Base-by-base conservation (phyloP, 2,888 invertebrate genomes). In the Chymomyza fuscimana region DNA sequence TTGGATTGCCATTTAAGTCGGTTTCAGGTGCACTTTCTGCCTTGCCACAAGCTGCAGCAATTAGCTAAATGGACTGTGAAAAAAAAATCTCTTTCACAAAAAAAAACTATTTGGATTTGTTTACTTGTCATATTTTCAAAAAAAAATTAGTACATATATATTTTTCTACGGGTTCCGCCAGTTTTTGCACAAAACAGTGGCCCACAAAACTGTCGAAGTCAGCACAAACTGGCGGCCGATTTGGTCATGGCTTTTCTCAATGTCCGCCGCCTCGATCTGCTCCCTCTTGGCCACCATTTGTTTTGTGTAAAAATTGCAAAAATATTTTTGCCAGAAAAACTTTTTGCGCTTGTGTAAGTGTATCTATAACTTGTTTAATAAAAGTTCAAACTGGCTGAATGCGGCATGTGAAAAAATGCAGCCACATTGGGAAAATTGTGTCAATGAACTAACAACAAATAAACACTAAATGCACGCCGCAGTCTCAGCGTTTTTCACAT, bases 31-130 rank as follows among this genome's bases (percentile, higher is more conserved):
- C 58, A 6, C 32, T 7, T 32, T 32, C 32, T 32, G 9, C 19
- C 9, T 19, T 58, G 46, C 10, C 54, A 50, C 64, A 73, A 74
- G 67, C 74, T 69, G 68, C 67, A 72, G 72, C 78, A 78, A 78
- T 78, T 78, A 75, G 75, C 72, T 72, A 74, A 78, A 78, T 78
- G 74, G 78, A 78, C 72, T 78, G 77, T 75, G 77, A 78, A 78
- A 75, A 75, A 70, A 73, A 67, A 74, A 77, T 68, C 73, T 77
- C 76, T 77, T 73, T 63, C 63, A 52, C 46, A 62, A 36, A 32
- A 67, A 67, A 75, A 75, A 72, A 74, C 71, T 74, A 61, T 58
- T 12, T 54, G n/a, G 54, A 32, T 54, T 54, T 54, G 54, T 54
- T 54, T 54, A 46, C 6, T 46, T 70, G 74, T 74, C 70, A 74